phyloP scores from a whole-genome alignment of 2,888 invertebrate species.

The Oligia fasciuncula region DNA sequence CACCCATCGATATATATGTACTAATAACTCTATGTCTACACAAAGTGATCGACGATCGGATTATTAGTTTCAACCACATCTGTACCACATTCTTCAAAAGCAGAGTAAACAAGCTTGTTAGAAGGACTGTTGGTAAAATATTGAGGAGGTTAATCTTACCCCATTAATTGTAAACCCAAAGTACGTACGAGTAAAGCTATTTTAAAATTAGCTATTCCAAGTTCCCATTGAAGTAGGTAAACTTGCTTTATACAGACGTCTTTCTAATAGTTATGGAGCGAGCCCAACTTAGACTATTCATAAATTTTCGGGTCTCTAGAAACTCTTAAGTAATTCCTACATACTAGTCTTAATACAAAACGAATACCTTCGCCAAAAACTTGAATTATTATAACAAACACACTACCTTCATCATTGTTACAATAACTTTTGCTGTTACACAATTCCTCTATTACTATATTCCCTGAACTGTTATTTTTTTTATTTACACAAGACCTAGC shows the following conservation, averaged over 20 bases:
- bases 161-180: conserved; percentile 16
- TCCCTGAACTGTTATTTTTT: neutral
- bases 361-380: neutral
- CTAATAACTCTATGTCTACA: too few species aligned
- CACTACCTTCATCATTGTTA: neutral
- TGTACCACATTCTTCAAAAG: conserved; percentile 36
- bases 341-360: neutral
- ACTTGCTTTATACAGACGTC: neutral
- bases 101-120: conserved; percentile 16
- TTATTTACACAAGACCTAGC: neutral
- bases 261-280: neutral
- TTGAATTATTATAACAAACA: neutral
- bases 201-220: neutral
- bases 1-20: neutral
- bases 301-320: neutral
- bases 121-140: conserved; percentile 11
- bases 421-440: neutral
- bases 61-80: conserved; percentile 30
- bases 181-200: conserved; percentile 19
- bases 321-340: neutral
- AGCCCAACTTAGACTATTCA: neutral
- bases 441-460: neutral
- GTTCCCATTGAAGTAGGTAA: neutral
- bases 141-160: neutral
- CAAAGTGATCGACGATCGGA: conserved; percentile 12